phyloP scores from a whole-genome alignment of 2,888 invertebrate genomes.

The Perithous albicinctus region DNA sequence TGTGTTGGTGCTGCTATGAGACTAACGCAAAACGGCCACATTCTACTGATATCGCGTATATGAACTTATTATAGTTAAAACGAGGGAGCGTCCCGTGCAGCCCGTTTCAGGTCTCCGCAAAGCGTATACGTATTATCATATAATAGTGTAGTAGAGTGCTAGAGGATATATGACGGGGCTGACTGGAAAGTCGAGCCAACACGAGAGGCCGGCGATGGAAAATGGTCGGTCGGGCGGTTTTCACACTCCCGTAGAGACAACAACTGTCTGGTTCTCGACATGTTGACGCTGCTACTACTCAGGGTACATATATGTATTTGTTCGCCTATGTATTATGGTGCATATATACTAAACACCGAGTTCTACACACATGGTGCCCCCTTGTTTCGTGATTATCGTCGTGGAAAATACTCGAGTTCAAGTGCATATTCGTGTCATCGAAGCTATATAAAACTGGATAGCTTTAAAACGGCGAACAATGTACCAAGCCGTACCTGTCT shows the following conservation, averaged over 20 bases:
- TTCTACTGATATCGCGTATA: constrained; percentile 48
- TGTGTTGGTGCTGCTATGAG: neutral
- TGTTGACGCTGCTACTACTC: neutral
- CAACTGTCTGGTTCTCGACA: constrained; percentile 13
- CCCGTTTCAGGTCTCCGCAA: constrained; percentile 29
- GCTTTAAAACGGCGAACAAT: constrained; percentile 18
- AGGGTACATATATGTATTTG: neutral
- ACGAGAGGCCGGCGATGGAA: constrained; percentile 11
- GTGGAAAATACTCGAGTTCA: constrained; percentile 24
- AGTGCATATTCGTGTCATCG: neutral
- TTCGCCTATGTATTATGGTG: neutral
- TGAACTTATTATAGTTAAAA: constrained; percentile 56
- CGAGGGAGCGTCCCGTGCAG: constrained; percentile 1
- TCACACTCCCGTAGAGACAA: constrained; percentile 7
- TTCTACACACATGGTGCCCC: constrained; percentile 22
- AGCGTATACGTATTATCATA: constrained; percentile 58
- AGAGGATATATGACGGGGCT: constrained; percentile 51
- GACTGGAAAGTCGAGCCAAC: constrained; percentile 28
- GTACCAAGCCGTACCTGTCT: neutral
- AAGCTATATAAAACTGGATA: neutral
- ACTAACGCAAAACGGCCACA: constrained; percentile 42
- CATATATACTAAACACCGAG: neutral
- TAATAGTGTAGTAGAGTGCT: constrained; percentile 55
- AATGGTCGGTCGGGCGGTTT: constrained; percentile 22
- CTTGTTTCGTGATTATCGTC: constrained; percentile 52